Conservation (phyloP, 2,888 invertebrate species). For the Xanthia icteritia region DNA sequence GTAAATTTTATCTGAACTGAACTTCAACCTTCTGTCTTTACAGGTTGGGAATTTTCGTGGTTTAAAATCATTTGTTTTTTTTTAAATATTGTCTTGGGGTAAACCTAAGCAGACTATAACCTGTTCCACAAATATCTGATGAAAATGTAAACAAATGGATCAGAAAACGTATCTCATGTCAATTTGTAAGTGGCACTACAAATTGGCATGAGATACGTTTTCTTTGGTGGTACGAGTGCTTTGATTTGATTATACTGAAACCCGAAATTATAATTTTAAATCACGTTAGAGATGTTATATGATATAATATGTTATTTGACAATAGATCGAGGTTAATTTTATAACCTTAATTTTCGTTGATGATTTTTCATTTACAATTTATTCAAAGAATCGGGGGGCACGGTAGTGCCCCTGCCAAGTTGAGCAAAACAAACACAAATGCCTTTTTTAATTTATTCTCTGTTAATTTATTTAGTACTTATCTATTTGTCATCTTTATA, state of each 20-base stretch:
- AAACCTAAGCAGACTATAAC: not conserved
- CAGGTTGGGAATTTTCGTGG: not conserved
- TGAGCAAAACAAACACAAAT: too few species aligned
- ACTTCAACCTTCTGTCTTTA: not conserved
- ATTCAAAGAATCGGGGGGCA: too few species aligned
- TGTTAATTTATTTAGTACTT: too few species aligned
- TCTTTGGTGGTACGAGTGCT: too few species aligned
- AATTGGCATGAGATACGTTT: too few species aligned
- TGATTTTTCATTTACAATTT: not conserved
- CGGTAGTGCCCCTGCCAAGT: too few species aligned
- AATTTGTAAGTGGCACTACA: not conserved
- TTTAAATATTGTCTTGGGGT: not conserved
- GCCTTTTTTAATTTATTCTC: too few species aligned
- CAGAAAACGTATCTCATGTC: not conserved
- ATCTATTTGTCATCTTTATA: too few species aligned
- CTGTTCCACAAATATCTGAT: not conserved
- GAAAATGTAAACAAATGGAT: not conserved
- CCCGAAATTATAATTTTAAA: not conserved
- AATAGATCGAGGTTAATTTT: not conserved
- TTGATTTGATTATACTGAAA: not conserved
- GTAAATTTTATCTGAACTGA: slow-evolving; percentile 4
- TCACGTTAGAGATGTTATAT: not conserved
- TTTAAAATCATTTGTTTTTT: not conserved
- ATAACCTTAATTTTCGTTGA: not conserved
- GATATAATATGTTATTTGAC: too few species aligned